A percentile compares a stretch with the other conserved stretches of the same genome.
phyloP scores from a whole-genome alignment of 1,140 invertebrate species.

The Dinothrombium tinctorium region DNA sequence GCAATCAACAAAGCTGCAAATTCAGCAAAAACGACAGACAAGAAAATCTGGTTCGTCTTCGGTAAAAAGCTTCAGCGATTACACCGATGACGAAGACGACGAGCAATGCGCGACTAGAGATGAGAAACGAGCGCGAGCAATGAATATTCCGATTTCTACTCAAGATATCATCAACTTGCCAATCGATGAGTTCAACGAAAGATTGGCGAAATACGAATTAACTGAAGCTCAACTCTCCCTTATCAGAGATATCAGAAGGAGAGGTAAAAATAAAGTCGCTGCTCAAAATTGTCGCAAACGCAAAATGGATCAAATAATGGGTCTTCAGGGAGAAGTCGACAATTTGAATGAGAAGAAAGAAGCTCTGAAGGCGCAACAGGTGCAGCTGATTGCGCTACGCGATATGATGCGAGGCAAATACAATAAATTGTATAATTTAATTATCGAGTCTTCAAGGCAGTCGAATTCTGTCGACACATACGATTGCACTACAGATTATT shows the following conservation, averaged over 20 bases:
- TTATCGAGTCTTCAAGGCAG: constrained; percentile 11
- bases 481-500: too few relatives aligned
- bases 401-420: constrained; percentile 58
- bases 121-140: constrained; percentile 49
- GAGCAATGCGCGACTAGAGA: constrained; percentile 28
- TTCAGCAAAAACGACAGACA: too few relatives aligned
- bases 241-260: constrained; percentile 67
- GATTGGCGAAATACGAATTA: constrained; percentile 81
- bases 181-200: constrained; percentile 93
- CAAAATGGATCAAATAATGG: constrained; percentile 80
- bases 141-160: constrained; percentile 59
- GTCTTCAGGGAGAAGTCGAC: constrained; percentile 68
- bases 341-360: constrained; percentile 57
- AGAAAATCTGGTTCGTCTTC: too few relatives aligned
- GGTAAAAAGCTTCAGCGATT: too few relatives aligned
- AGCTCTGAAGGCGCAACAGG: constrained; percentile 45
- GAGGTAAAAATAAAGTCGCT: constrained; percentile 43
- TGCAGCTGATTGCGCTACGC: constrained; percentile 41
- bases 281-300: constrained; percentile 93
- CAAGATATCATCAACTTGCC: constrained; percentile 82
- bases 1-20: too few relatives aligned
- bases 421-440: constrained; percentile 38
- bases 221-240: constrained; percentile 76
- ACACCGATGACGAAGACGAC: not conserved
- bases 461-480: too few relatives aligned